Base-by-base conservation (phyloP, 2,888 invertebrate species). In the Hermodice carunculata region DNA sequence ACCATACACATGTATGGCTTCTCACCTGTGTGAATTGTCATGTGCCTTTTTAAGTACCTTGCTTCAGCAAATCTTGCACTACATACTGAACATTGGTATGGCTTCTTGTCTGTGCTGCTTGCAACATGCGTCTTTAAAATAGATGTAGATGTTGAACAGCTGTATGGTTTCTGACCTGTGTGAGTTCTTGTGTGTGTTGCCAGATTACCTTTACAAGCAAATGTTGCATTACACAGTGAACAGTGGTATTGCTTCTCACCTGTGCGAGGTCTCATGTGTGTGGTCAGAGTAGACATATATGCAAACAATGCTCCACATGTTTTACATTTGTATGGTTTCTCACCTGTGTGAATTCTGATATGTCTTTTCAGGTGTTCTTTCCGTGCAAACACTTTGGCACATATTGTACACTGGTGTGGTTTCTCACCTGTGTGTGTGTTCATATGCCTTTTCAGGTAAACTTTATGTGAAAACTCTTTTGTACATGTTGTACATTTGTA, bases 21-120 rank as follows among this genome's bases (percentile, higher is more conserved):
- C 17, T 14, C 26, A 1, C 51, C 60, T 1, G 60, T 37, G 28
- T 60, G 60, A 14, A 49, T 51, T 17, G 49, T 24, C 14, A 37
- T 40, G 40, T 60, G 60, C 24, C 46, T 48, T 26, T n/a, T 26
- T 19, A 60, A 40, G 26, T 44, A 28, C 2, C 42, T 42, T 34
- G 48, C 40, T 19, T 40, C 40, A 17, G 29, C 24, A 42, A 60
- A 60, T n/a, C 34, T 22, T 17, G 37, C 26, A 8, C 60, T 40
- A 37, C 60, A 60, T 14, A 26, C 28, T 29, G 22, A 28, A 29
- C 60, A 60, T n/a, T 40, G 24, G 29, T 40, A 37, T 17, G 60
- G 60, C 51, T 49, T 48, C 42, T 51, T 48, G 22, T 51, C 60
- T 17, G 60, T 51, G 60, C 51, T 49, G 42, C 29, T 5, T 29